Percentiles rank a stretch among this genome's conserved stretches.
phyloP scores from a whole-genome alignment of 2,797 vertebrate genomes.

The Cetoscarus ocellatus region DNA sequence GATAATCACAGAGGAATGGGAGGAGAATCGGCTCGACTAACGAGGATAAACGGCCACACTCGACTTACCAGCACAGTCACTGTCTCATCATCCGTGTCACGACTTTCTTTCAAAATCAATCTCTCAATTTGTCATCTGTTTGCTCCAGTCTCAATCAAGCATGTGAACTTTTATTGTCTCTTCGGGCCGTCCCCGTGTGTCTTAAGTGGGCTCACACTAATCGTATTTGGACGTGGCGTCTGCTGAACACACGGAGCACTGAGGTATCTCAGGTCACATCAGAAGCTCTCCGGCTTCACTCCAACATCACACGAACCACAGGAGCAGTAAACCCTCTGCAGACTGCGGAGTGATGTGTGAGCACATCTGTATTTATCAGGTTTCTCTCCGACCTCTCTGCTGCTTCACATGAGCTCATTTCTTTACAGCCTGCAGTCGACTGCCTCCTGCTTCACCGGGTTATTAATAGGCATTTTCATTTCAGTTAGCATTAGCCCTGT shows the following conservation, averaged over 20 bases:
- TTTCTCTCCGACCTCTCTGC: conserved; percentile 48
- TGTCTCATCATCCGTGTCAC: conserved; percentile 13
- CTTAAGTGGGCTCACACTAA: conserved; percentile 61
- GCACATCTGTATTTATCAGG: conserved; percentile 69
- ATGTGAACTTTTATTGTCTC: conserved; percentile 54
- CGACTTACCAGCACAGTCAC: conserved; percentile 1
- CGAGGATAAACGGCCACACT: conserved; percentile 17
- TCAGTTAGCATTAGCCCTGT: conserved; percentile 42
- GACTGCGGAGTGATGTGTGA: conserved; percentile 51
- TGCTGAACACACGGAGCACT: conserved; percentile 36
- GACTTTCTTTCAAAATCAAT: neutral
- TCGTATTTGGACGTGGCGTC: conserved; percentile 52
- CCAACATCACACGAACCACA: conserved; percentile 61
- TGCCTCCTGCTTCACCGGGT: conserved; percentile 34
- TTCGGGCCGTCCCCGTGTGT: conserved; percentile 36
- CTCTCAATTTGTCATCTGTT: neutral
- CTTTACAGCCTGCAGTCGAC: conserved; percentile 42
- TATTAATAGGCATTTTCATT: conserved; percentile 61
- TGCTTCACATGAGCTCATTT: conserved; percentile 49
- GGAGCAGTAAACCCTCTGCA: conserved; percentile 47
- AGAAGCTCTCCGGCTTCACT: conserved; percentile 52
- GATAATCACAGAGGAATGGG: conserved; percentile 32
- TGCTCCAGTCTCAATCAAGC: conserved; percentile 20
- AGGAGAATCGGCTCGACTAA: conserved; percentile 32
- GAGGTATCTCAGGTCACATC: conserved; percentile 49